Evolutionary conservation across 2,113 vertebrate genomes (phyloP), one percentile per base, ranked within the genome.

Genomic region (Takifugu bimaculatus): DNA sequence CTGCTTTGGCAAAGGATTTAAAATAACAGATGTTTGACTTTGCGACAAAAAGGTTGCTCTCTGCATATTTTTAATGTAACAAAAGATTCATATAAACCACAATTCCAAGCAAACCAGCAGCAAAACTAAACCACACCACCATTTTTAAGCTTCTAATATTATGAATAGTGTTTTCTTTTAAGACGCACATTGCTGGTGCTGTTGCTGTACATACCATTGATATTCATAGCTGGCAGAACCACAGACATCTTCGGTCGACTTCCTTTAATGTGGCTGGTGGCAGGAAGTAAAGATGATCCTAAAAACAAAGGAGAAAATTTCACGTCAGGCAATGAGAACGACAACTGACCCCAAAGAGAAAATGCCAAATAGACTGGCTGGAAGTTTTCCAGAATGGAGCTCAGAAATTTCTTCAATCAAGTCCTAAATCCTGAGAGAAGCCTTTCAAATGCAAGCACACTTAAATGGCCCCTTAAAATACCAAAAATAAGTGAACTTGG

Each of bases 231-330:
- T 76, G 95, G 96, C 78, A 98, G 82, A 57, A 98, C 91, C 79
- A 99, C 82, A 13, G 96, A 97, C 94, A 99, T 97, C 90, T 98
- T 98, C 57, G 97, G 95, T 70, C 94, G 92, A 53, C 92, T 91
- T 76, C 95, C 95, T 91, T 98, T 98, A 87, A 96, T 98, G 86
- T 96, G 93, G 70, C 87, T 93, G 47, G 94, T 97, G 71, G 97
- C 97, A 79, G 95, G 97, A 83, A 98, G 74, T 5, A 99, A 51
- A 99, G 92, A 84, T 99, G 95, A 88, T 98, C 96, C 97, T 99
- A 85, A 62, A 83, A 92, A 86, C 72, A 9, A 81, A 83, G 58
- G 69, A 26, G 11, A 78, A 14, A 53, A 13, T 52, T 75, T 48
- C 65, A 35, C 5, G 25, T 54, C 3, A 27, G 43, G 35, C 11